These are phyloP conservation scores for Cyprinus carpio DNA, from an alignment of 2,113 vertebrate genomes.

Conservation along the genomic window DNA sequence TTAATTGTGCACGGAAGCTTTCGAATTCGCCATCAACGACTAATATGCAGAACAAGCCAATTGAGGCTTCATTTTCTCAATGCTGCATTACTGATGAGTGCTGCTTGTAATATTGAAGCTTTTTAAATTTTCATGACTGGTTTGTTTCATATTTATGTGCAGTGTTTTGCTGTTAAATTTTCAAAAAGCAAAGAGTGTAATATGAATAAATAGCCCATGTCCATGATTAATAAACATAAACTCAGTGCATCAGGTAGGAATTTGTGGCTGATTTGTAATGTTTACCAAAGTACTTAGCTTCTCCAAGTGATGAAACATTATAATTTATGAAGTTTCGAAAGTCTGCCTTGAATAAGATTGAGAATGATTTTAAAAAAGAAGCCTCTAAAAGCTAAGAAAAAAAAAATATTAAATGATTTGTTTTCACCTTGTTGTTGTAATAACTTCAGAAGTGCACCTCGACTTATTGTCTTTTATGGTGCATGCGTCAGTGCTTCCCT, in stretches of 20 bases:
- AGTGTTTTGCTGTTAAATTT: background rate
- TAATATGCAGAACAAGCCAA: slow-evolving; percentile 42
- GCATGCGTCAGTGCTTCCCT: background rate
- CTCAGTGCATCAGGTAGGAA: background rate
- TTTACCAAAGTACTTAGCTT: background rate
- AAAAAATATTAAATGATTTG: background rate
- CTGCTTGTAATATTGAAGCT: slow-evolving; percentile 27
- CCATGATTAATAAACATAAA: background rate
- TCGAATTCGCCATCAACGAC: background rate
- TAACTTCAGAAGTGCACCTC: background rate
- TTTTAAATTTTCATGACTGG: slow-evolving; percentile 35
- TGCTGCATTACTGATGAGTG: slow-evolving; percentile 27
- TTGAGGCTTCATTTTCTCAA: background rate
- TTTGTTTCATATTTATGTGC: slow-evolving; percentile 4
- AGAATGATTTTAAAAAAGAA: background rate
- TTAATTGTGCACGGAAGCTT: slow-evolving; percentile 41
- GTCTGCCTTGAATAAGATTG: background rate
- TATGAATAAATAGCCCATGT: background rate
- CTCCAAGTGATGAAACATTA: background rate
- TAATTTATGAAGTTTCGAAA: background rate
- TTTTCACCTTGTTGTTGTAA: background rate
- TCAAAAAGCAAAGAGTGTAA: background rate
- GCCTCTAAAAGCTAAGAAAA: background rate
- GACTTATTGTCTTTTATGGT: background rate
- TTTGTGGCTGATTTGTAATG: background rate